Evolutionary conservation across 2,888 invertebrate species (phyloP), one percentile per base, ranked within the genome.

Genomic region (Adineta ricciae): DNA sequence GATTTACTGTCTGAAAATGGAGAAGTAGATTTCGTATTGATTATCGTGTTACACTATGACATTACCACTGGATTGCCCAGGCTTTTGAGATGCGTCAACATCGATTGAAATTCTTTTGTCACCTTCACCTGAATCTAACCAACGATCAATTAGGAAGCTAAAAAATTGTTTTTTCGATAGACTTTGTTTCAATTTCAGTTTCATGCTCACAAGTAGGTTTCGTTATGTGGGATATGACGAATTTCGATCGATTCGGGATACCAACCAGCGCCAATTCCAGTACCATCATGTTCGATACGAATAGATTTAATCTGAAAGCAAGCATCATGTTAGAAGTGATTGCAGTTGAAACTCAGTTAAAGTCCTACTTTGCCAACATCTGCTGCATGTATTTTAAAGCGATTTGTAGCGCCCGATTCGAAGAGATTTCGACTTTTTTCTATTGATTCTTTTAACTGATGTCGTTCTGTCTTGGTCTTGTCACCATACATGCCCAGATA

Each of bases 101-200:
- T 46, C 46, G 46, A 46, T 46, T 36, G 73, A 56, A 16, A 73
- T 73, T 83, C n/a, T 73, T 1, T 83, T 73, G 73, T 85, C 85
- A 8, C 54, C 85, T 84, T 85, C 85, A n/a, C 64, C 83, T 73
- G 27, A 38, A 82, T 85, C 85, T 16, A 85, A 50, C 85, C 85
- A 85, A 32, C 85, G 46, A 21, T 83, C 83, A 38, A 85, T 36
- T 2, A 73, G 50, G 36, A 85, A 85, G 16, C 85, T 85, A 82
- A 7, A 16, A 8, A 11, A 46, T 8, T 32, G 24, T n/a, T 24
- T 4, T 56, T 52, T 49, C 46, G 14, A 32, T 38, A 24, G 19
- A 16, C 4, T 54, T 16, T 14, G 21, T 9, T 36, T 24, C 19
- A 27, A 85, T 52, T 49, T 52, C 50, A 11, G 83, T 49, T 50